Evolutionary conservation across 1,140 invertebrate genomes (phyloP).

Genomic region (Ganaspis sp.): DNA sequence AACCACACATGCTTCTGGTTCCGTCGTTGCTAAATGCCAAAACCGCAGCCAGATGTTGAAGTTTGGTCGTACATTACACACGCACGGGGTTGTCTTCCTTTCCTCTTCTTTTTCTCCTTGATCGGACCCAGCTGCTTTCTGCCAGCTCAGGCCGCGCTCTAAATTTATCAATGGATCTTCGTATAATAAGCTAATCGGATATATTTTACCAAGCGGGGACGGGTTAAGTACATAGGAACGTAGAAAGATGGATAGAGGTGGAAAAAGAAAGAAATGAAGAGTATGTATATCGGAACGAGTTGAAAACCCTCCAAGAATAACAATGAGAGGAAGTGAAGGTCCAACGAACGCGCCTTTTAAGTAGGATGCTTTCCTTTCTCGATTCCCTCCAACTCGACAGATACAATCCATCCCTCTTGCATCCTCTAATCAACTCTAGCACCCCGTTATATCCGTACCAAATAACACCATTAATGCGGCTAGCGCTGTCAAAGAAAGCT

Average conservation of each 20-base stretch:
- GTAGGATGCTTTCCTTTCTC: constrained; percentile 48
- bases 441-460: constrained; percentile 61
- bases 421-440: constrained; percentile 58
- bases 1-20: constrained; percentile 20
- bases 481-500: background rate
- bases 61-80: constrained; percentile 51
- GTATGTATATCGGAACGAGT: background rate
- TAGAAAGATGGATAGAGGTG: background rate
- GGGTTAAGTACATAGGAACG: constrained; percentile 12
- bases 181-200: constrained; percentile 54
- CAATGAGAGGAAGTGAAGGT: constrained; percentile 65
- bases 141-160: constrained; percentile 52
- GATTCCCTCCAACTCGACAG: constrained; percentile 51
- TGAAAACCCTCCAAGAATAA: constrained; percentile 37
- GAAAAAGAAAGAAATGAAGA: background rate
- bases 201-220: constrained; percentile 40
- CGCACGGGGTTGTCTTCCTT: constrained; percentile 44
- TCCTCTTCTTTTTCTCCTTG: constrained; percentile 46
- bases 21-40: constrained; percentile 54
- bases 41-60: constrained; percentile 59
- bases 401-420: constrained; percentile 58
- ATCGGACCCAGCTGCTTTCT: constrained; percentile 56
- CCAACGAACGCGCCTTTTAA: constrained; percentile 61
- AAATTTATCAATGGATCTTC: constrained; percentile 61
- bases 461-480: constrained; percentile 46